Percentiles rank a stretch among this genome's conserved stretches.
Evolutionary conservation across 37 sponge, comb jelly and placozoan species (phyloP).

Genomic region (Mnemiopsis leidyi): DNA sequence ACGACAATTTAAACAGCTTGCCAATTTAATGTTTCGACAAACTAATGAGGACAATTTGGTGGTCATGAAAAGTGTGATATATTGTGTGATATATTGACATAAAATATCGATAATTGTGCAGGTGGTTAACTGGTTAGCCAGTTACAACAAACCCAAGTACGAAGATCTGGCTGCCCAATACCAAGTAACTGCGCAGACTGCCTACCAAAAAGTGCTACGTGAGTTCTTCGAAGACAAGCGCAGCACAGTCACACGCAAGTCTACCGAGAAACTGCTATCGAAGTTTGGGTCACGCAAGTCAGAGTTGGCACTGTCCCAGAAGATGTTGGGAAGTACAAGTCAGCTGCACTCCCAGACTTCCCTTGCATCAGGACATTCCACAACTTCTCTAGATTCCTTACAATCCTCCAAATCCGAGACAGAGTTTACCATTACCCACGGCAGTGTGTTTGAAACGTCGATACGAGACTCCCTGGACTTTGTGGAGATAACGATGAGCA

Average conservation of each 20-base stretch:
- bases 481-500: slow-evolving; percentile 57
- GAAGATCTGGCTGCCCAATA: slow-evolving; percentile 4
- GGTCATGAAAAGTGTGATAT: too few relatives aligned
- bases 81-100: too few relatives aligned
- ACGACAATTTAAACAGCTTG: too few relatives aligned
- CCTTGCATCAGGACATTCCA: background rate
- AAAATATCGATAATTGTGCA: background rate
- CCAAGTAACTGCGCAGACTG: slow-evolving; percentile 22
- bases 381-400: slow-evolving; percentile 47
- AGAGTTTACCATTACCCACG: background rate
- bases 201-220: slow-evolving; percentile 37
- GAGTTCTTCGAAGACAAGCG: slow-evolving; percentile 55
- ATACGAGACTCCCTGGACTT: slow-evolving; percentile 56
- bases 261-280: slow-evolving; percentile 43
- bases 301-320: slow-evolving; percentile 18
- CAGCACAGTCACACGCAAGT: slow-evolving; percentile 3
- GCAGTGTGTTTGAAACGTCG: slow-evolving; percentile 14
- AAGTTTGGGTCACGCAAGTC: slow-evolving; percentile 30
- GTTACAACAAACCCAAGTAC: background rate
- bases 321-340: background rate
- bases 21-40: too few relatives aligned
- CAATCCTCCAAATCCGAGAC: background rate
- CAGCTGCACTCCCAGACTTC: background rate
- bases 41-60: too few relatives aligned
- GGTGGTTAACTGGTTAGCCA: slow-evolving; percentile 7